Evolutionary conservation across 2,888 invertebrate genomes (phyloP).

Genomic region (Oligia fasciuncula): DNA sequence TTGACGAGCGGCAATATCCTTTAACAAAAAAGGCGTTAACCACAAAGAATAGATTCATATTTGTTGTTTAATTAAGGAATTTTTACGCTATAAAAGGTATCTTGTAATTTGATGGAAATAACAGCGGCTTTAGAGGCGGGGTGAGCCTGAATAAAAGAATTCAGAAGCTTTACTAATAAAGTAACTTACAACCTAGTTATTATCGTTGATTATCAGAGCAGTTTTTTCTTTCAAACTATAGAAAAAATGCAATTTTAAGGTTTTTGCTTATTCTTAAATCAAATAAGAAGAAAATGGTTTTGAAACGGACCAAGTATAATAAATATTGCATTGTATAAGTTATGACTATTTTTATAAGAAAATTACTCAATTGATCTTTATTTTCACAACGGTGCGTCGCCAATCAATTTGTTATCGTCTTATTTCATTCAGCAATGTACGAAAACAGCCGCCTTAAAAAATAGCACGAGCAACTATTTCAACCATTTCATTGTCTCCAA

Average conservation of each 20-base stretch:
- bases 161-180: conserved; percentile 74
- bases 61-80: conserved; percentile 87
- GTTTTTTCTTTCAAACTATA: not conserved
- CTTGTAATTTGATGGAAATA: conserved; percentile 73
- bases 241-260: not conserved
- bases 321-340: not conserved
- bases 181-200: conserved; percentile 42
- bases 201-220: conserved; percentile 18
- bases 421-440: not conserved
- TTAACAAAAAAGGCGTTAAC: conserved; percentile 85
- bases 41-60: conserved; percentile 82
- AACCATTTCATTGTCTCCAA: conserved; percentile 5
- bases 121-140: conserved; percentile 63
- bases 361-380: not conserved
- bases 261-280: not conserved
- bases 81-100: conserved; percentile 85
- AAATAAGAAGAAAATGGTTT: not conserved
- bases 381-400: not conserved
- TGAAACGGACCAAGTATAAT: not conserved
- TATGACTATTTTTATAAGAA: not conserved
- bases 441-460: not conserved
- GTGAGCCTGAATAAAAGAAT: conserved; percentile 70
- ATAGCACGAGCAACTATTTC: not conserved
- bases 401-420: not conserved
- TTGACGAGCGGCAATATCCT: conserved; percentile 85